These are phyloP conservation scores for Dendrophyllia cribrosa DNA, from an alignment of 64 coral and sea anemone genomes.

Conservation along the genomic window DNA sequence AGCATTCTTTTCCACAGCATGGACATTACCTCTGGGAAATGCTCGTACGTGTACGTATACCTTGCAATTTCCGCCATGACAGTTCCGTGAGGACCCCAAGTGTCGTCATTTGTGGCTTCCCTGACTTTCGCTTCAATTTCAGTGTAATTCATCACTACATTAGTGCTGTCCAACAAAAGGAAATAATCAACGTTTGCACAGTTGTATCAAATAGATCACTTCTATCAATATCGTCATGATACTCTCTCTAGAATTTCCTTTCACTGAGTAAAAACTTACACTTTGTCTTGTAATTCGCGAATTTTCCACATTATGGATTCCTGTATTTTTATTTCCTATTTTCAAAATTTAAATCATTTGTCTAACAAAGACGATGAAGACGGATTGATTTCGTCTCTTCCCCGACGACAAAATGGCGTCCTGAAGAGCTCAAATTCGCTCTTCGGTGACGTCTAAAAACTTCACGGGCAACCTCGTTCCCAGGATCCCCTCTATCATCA, in stretches of 20 bases:
- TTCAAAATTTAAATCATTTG: constrained; percentile 32
- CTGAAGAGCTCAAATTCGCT: too few species aligned
- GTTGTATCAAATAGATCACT: constrained; percentile 43
- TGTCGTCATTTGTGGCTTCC: constrained; percentile 99
- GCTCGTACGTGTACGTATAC: constrained; percentile 97
- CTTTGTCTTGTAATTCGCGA: constrained; percentile 96
- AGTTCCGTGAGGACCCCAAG: constrained; percentile 96
- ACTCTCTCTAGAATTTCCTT: neutral
- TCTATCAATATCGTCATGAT: constrained; percentile 12
- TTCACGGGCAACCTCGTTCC: neutral
- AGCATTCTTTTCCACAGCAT: constrained; percentile 99
- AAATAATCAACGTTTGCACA: constrained; percentile 14
- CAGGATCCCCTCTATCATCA: neutral
- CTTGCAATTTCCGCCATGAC: constrained; percentile 97
- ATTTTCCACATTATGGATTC: constrained; percentile 97
- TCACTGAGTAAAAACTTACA: constrained; percentile 81
- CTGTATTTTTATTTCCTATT: neutral
- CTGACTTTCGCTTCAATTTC: constrained; percentile 98
- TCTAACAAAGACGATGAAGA: constrained; percentile 21
- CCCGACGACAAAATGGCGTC: constrained; percentile 18
- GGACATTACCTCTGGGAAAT: constrained; percentile 99
- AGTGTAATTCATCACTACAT: constrained; percentile 99
- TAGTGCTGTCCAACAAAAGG: constrained; percentile 71
- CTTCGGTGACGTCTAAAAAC: neutral
- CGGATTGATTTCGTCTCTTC: neutral